Evolutionary conservation across 2,797 vertebrate genomes (phyloP), one percentile per base, ranked within the genome.

Genomic region (Syngnathus rostellatus): DNA sequence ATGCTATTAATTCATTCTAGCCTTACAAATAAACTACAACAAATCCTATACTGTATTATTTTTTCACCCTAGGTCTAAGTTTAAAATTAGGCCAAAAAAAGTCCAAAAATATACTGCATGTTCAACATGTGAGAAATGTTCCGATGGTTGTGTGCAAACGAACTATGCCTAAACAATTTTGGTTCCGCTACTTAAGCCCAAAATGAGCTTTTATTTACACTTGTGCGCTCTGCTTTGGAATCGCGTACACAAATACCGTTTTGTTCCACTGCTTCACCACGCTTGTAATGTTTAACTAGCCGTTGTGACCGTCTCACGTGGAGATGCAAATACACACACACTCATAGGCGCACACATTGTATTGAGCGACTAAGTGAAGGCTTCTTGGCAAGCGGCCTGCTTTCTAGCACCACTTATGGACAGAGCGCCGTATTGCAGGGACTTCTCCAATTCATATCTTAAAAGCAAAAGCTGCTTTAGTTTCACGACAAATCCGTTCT

Each of bases 251-350:
- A 58, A 73, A 69, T 64, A 39, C 31, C 2, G 43, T 38, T 70
- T 75, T 72, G 43, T 61, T 69, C 50, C 62, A n/a, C 68, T 66
- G 37, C 68, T 75, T 67, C 68, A 16, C 38, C 19, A 3, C 37
- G 72, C 67, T 72, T 81, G 55, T 80, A 87, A 85, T 86, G 75
- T 85, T 89, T 88, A 87, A 86, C 87, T 71, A 77, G 72, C 59
- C 75, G 72, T 68, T 82, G 77, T 71, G 67, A 66, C 65, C 65
- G 57, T 38, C 62, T 39, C 71, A 72, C 68, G 64, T 9, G 21
- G 8, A 37, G 68, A 66, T 50, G 38, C 54, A 43, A 31, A 78
- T 67, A 71, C 60, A 65, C 65, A 65, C 41, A 5, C 66, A 55
- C 45, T 45, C 37, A 73, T 65, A 72, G 5, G 12, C 16, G 45